These are phyloP conservation scores for Ciconia stormi DNA, from an alignment of 2,113 vertebrate species.

Conservation along the genomic window DNA sequence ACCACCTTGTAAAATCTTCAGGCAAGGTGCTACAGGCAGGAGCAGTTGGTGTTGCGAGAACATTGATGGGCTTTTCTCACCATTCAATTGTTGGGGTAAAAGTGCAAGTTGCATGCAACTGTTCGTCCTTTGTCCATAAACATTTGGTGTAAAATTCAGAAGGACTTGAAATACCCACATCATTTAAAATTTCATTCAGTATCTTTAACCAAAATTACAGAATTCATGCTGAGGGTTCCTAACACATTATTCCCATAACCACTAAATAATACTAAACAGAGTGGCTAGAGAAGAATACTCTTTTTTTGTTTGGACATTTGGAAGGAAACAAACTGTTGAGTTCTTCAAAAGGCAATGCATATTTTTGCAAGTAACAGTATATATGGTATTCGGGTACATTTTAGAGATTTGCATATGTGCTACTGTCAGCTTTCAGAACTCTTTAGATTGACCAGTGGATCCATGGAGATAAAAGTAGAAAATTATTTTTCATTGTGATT, in stretches of 20 bases:
- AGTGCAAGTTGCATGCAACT: background rate
- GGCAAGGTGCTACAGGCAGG: background rate
- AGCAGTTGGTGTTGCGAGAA: background rate
- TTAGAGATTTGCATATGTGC: background rate
- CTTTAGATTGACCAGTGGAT: background rate
- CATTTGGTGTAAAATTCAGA: background rate
- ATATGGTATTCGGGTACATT: background rate
- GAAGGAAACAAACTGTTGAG: background rate
- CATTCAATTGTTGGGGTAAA: background rate
- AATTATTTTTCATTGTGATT: background rate
- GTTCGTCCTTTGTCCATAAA: background rate
- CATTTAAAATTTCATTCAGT: background rate
- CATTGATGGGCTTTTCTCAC: background rate
- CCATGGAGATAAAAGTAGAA: background rate
- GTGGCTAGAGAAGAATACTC: background rate
- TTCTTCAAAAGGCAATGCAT: background rate
- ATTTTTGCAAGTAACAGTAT: background rate
- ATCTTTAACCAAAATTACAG: background rate
- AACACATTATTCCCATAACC: background rate
- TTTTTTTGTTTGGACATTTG: background rate
- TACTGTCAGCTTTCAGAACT: background rate
- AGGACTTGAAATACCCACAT: background rate
- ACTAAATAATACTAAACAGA: background rate
- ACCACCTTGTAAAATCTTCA: background rate
- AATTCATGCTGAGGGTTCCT: background rate